phyloP scores from a whole-genome alignment of 2,888 invertebrate genomes.

The Eumacrocentrus americanus region DNA sequence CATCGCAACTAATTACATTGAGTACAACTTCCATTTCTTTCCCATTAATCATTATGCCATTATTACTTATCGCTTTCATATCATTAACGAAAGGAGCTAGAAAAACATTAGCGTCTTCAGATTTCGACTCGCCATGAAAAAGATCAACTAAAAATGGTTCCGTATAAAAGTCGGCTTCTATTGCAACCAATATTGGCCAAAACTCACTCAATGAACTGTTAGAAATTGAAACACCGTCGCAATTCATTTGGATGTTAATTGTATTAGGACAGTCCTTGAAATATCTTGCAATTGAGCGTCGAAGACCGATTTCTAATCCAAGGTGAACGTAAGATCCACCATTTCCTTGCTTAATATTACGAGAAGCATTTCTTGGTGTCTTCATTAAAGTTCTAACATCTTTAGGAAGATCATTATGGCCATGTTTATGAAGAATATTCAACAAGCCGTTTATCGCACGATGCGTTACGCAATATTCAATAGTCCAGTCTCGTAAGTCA shows the following conservation, averaged over 20 bases:
- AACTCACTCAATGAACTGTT: slow-evolving; percentile 11
- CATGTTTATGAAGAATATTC: slow-evolving; percentile 7
- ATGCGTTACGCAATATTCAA: not conserved
- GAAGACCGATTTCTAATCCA: slow-evolving; percentile 3
- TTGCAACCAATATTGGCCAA: slow-evolving; percentile 19
- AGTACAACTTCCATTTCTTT: not conserved
- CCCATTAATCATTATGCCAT: not conserved
- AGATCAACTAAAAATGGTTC: slow-evolving; percentile 19
- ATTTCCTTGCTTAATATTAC: slow-evolving; percentile 1
- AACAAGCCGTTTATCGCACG: not conserved
- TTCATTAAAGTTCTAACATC: slow-evolving; percentile 16
- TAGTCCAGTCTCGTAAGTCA: slow-evolving; percentile 5
- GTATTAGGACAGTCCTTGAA: not conserved
- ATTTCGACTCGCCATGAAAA: slow-evolving; percentile 15
- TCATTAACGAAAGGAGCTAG: slow-evolving; percentile 18
- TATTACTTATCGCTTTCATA: slow-evolving; percentile 10
- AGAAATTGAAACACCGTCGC: slow-evolving; percentile 13
- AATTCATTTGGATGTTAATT: slow-evolving; percentile 17
- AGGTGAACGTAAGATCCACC: slow-evolving; percentile 18
- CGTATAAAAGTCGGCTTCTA: slow-evolving; percentile 16
- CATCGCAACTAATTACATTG: slow-evolving; percentile 11
- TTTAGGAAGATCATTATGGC: slow-evolving; percentile 11
- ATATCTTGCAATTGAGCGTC: slow-evolving; percentile 8
- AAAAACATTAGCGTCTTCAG: slow-evolving; percentile 16
- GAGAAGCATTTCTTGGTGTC: slow-evolving; percentile 12